Base-by-base conservation (phyloP, 2,797 vertebrate genomes). In the Eulemur rubriventer region DNA sequence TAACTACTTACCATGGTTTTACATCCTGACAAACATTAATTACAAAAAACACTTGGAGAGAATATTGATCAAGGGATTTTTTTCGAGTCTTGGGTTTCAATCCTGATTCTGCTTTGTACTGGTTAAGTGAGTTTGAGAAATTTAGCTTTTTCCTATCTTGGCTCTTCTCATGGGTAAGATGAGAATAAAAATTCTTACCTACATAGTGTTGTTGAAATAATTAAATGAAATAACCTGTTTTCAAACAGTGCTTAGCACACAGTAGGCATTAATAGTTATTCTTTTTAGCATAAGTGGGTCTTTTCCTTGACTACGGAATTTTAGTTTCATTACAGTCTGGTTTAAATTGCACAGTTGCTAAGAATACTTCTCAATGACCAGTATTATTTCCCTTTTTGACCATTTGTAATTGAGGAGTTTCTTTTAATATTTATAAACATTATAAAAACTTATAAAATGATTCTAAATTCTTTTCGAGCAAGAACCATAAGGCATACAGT, bases 301-400 rank as follows among this genome's bases (percentile, higher is more conserved):
- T 69, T 46, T 86, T 41, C 22, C 7, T 89, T 52, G 70, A 75
- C 63, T 38, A 30, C 28, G 75, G 14, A 86, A 33, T 96, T 26
- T 75, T 75, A 75, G 12, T 92, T 22, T 72, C 26, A 43, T 55
- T 92, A 16, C 1, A 52, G 48, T 69, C 12, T 22, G 80, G 41
- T 72, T 92, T 85, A 84, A 63, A 24, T 57, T 55, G 57, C 20
- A 46, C n/a, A 35, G 48, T 57, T 90, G 57, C 41, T 55, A 57
- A 65, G 48, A 94, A 57, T 38, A 87, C 22, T 94, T 95, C 59
- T 94, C 59, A 87, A 88, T 76, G 38, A 43, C 2, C 57, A n/a
- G 2, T 67, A 55, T 48, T 17, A 43, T 86, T 94, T 24, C 28
- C 28, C 18, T 48, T 48, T 52, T 7, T 81, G 50, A 67, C 10